Conservation (phyloP, 2,113 vertebrate species). For the Gymnocephalus cernua region DNA sequence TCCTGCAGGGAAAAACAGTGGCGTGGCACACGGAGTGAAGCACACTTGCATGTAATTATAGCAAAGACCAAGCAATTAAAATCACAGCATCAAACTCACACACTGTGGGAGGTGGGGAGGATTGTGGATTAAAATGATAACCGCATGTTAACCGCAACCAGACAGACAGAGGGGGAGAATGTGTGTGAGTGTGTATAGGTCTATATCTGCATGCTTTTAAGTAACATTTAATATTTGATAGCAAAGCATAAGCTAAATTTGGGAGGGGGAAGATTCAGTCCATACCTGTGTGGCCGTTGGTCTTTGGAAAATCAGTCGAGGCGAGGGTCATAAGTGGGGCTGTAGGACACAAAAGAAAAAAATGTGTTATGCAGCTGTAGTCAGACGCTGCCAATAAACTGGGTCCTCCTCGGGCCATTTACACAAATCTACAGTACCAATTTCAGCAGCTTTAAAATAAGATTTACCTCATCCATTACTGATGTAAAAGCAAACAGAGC, state of each 20-base stretch:
- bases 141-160: conserved; percentile 30
- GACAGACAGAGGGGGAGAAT: not conserved
- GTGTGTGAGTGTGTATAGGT: not conserved
- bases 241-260: conserved; percentile 12
- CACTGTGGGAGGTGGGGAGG: conserved; percentile 22
- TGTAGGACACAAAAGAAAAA: conserved; percentile 61
- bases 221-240: conserved; percentile 5
- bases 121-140: conserved; percentile 29
- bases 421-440: conserved; percentile 28
- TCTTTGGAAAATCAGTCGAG: conserved; percentile 40
- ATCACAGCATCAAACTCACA: conserved; percentile 47
- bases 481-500: conserved; percentile 24
- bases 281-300: conserved; percentile 58
- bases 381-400: conserved; percentile 35
- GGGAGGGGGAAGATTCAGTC: conserved; percentile 1
- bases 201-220: conserved; percentile 5
- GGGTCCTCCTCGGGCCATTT: conserved; percentile 35
- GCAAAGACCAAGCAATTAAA: conserved; percentile 51
- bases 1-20: conserved; percentile 37
- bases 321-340: conserved; percentile 33
- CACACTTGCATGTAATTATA: conserved; percentile 66
- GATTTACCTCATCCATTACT: conserved; percentile 35
- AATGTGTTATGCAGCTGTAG: conserved; percentile 62
- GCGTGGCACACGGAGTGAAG: conserved; percentile 27
- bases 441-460: conserved; percentile 27